These are phyloP conservation scores for Ganaspis sp. DNA, from an alignment of 1,140 invertebrate genomes.

Conservation along the genomic window DNA sequence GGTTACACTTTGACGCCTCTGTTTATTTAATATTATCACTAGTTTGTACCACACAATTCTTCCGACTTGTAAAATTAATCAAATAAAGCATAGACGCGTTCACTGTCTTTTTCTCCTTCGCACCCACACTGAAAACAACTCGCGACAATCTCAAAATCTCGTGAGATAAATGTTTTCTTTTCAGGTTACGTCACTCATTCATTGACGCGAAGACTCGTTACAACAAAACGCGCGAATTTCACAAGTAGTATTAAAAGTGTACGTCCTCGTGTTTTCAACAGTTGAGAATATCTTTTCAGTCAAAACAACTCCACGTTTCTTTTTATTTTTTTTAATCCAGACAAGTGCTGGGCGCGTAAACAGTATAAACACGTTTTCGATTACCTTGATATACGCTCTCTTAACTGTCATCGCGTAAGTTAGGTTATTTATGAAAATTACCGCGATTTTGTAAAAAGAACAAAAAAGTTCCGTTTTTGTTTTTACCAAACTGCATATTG, in stretches of 20 bases:
- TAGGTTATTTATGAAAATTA: too few relatives aligned
- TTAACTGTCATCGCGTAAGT: too few relatives aligned
- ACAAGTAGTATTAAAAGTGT: background rate
- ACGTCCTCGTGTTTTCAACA: constrained; percentile 10
- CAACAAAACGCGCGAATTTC: constrained; percentile 7
- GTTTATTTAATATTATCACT: background rate
- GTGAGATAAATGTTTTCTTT: constrained; percentile 43
- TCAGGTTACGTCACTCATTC: constrained; percentile 60
- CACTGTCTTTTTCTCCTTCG: background rate
- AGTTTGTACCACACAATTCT: background rate
- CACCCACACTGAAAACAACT: background rate
- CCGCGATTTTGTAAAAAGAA: too few relatives aligned
- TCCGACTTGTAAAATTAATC: background rate
- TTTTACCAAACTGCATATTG: too few relatives aligned
- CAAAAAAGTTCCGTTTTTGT: too few relatives aligned
- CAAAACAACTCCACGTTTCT: background rate
- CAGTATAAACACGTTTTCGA: background rate
- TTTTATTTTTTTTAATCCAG: background rate
- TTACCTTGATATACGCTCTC: background rate
- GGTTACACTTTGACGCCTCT: background rate
- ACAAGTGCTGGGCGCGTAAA: background rate
- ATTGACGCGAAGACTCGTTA: constrained; percentile 38
- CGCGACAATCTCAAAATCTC: constrained; percentile 1
- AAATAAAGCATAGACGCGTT: background rate
- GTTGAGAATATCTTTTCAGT: background rate